Base-by-base conservation (phyloP, 2,888 invertebrate genomes). In the Tachystola acroxantha region DNA sequence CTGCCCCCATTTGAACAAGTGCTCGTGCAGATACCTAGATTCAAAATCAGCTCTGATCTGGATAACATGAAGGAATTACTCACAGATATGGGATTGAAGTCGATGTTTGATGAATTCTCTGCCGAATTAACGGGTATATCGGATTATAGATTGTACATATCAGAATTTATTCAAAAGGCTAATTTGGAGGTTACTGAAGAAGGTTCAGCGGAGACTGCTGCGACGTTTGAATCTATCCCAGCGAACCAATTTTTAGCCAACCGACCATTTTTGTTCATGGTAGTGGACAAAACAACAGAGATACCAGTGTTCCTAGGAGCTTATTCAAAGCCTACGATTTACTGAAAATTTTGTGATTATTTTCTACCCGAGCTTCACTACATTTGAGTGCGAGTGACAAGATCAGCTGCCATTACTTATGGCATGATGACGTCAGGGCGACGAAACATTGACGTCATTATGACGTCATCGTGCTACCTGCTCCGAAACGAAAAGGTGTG, bases 1-100 rank as follows among this genome's bases (percentile, higher is more conserved):
- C 73, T 90, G 20, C 53, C 61, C 0, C 57, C 59, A 10, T 63
- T 74, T 0, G 76, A 63, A n/a, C 71, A 71, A 2, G 87, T 90
- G 0, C 73, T 80, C 19, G 88, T 92, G 0, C 81, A 87, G 47
- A 48, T 92, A 26, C 92, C 92, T 0, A 82, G 85, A 47, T 92
- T 92, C 52, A 86, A 80, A 37, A 79, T 90, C 3, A 62, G 78
- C 1, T 89, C 91, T 0, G 75, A 82, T 10, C 50, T 81, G 11
- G 70, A 65, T 33, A 79, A 82, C 39, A 52, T 45, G 77, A 91
- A 77, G 64, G 82, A 86, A 25, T 41, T 80, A 1, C 48, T 85
- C 0, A 54, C 50, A 0, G 81, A 80, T 40, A 84, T 85, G 81
- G 85, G 84, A 0, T 42, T 86, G 32, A 62, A 26, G 29, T 46